Conservation (phyloP, 2,113 vertebrate species). For the Choloepus hoffmanni region DNA sequence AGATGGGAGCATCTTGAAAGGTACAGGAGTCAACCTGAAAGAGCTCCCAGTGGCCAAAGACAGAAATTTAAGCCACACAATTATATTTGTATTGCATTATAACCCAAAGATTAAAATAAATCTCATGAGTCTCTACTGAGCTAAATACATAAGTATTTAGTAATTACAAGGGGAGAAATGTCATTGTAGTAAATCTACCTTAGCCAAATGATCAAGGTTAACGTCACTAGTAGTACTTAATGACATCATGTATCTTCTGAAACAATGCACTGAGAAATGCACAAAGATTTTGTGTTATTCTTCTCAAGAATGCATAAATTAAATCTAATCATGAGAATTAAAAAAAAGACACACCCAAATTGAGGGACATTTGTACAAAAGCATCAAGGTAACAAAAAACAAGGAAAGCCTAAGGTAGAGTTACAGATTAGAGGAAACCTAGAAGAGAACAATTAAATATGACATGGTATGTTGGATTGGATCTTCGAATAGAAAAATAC, state of each 20-base stretch:
- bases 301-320: not conserved
- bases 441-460: not conserved
- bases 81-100: no score
- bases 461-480: not conserved
- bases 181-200: not conserved
- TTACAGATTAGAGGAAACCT: no score
- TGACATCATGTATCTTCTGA: no score
- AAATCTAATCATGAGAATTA: not conserved
- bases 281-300: fast-evolving
- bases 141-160: not conserved
- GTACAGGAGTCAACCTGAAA: no score
- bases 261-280: not conserved
- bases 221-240: not conserved
- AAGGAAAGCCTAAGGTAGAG: not conserved
- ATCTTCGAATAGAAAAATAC: not conserved
- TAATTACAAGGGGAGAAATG: not conserved
- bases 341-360: not conserved
- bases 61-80: no score
- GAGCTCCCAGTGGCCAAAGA: no score
- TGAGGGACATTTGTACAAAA: not conserved
- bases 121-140: not conserved
- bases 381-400: not conserved
- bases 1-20: no score
- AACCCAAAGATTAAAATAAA: no score
- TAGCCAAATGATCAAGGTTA: not conserved